Conservation (phyloP, 2,888 invertebrate species). For the Metalampra italica region DNA sequence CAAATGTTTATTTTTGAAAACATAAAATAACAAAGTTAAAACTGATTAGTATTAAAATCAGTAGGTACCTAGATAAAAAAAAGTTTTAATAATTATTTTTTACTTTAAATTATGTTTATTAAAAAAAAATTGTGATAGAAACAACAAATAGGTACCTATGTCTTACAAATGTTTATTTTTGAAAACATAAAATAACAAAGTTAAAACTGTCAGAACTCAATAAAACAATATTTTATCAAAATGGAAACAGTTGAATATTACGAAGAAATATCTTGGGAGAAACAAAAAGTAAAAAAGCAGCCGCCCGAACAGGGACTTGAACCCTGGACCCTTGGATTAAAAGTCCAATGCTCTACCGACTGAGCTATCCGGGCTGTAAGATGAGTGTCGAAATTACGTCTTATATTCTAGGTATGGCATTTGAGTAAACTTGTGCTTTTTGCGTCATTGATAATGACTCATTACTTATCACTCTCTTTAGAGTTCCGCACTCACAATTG, state of each 20-base stretch:
- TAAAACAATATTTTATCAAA: neutral
- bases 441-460: too few relatives aligned
- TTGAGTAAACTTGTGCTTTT: neutral
- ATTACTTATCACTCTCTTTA: too few relatives aligned
- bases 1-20: too few relatives aligned
- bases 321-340: conserved; percentile 89
- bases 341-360: conserved; percentile 87
- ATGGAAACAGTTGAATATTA: neutral
- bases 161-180: too few relatives aligned
- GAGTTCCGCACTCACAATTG: too few relatives aligned
- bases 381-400: conserved; percentile 23
- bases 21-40: neutral
- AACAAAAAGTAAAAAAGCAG: conserved; percentile 36
- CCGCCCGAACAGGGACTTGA: conserved; percentile 87
- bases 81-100: too few relatives aligned
- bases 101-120: too few relatives aligned
- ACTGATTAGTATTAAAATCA: too few relatives aligned
- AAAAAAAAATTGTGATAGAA: too few relatives aligned
- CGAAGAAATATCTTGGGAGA: conserved; percentile 3
- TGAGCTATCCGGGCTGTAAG: conserved; percentile 82
- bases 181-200: neutral
- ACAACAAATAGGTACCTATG: too few relatives aligned
- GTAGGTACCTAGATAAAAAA: too few relatives aligned
- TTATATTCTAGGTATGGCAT: neutral
- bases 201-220: neutral